A percentile compares a stretch with the other conserved stretches of the same genome.
These are phyloP conservation scores for Corythornis leucogaster DNA, from an alignment of 2,797 vertebrate genomes.

Conservation along the genomic window DNA sequence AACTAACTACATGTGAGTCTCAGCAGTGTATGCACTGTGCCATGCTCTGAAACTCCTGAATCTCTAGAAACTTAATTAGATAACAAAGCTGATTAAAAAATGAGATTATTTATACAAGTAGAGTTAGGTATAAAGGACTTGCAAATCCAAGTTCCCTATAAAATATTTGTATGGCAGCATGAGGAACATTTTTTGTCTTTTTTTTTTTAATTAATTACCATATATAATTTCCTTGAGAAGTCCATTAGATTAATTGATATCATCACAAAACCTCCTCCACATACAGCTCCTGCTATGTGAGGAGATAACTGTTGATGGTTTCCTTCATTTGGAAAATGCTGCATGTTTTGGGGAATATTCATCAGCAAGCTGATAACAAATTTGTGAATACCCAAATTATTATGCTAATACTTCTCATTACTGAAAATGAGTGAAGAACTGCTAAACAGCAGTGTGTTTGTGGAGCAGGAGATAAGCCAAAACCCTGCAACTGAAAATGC, in stretches of 20 bases:
- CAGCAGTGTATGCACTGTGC: not conserved
- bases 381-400: conserved; percentile 4
- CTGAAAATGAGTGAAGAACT: not conserved
- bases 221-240: not conserved
- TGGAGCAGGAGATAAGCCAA: not conserved
- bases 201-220: not conserved
- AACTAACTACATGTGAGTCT: not conserved
- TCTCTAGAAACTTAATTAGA: not conserved
- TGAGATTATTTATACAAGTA: not conserved
- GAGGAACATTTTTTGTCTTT: not conserved
- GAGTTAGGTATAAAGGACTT: not conserved
- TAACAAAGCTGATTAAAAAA: not conserved
- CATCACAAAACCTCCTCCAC: not conserved
- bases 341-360: not conserved
- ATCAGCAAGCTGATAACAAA: not conserved
- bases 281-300: not conserved
- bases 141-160: not conserved
- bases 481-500: not conserved
- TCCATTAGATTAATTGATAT: not conserved
- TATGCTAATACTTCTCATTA: not conserved
- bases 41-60: not conserved
- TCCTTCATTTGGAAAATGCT: not conserved
- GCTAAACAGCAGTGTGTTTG: not conserved
- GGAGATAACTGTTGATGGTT: conserved; percentile 3
- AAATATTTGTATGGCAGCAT: not conserved